Percentiles rank a stretch among this genome's conserved stretches.
These are phyloP conservation scores for Formica selysi DNA, from an alignment of 1,140 invertebrate genomes.

Conservation along the genomic window DNA sequence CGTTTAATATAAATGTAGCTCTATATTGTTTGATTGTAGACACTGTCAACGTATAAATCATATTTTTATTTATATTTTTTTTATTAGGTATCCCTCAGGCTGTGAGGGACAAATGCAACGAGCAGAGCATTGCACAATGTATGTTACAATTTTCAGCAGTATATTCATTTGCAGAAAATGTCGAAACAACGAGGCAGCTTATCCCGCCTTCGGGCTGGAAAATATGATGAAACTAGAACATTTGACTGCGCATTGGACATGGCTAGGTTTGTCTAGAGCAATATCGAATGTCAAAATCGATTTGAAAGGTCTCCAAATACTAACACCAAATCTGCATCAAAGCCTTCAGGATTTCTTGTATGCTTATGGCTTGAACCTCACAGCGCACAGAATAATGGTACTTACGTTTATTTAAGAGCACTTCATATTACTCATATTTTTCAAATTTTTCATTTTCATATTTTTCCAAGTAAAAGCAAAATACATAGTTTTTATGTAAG, in stretches of 20 bases:
- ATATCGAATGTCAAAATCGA: slow-evolving; percentile 86
- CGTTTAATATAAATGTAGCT: not conserved
- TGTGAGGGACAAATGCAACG: not conserved
- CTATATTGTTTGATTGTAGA: not conserved
- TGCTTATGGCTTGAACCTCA: slow-evolving; percentile 89
- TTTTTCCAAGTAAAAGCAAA: not conserved
- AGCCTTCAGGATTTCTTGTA: slow-evolving; percentile 89
- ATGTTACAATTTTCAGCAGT: not conserved
- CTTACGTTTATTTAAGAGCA: not conserved
- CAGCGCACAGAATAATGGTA: slow-evolving; percentile 88
- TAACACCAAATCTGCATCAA: slow-evolving; percentile 88
- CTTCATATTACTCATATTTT: not conserved
- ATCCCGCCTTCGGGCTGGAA: slow-evolving; percentile 90
- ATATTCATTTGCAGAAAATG: slow-evolving; percentile 87
- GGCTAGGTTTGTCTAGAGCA: slow-evolving; percentile 87
- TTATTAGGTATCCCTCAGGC: slow-evolving; percentile 11
- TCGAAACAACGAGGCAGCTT: slow-evolving; percentile 89
- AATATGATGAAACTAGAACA: slow-evolving; percentile 89
- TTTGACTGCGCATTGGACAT: slow-evolving; percentile 88
- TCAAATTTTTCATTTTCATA: not conserved
- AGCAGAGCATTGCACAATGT: not conserved
- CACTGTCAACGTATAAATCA: not conserved
- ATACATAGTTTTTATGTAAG: not conserved
- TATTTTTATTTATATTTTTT: slow-evolving; percentile 30
- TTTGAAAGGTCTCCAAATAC: slow-evolving; percentile 84